Base-by-base conservation (phyloP, 23 tunicate species). In the Ciona savignyi region DNA sequence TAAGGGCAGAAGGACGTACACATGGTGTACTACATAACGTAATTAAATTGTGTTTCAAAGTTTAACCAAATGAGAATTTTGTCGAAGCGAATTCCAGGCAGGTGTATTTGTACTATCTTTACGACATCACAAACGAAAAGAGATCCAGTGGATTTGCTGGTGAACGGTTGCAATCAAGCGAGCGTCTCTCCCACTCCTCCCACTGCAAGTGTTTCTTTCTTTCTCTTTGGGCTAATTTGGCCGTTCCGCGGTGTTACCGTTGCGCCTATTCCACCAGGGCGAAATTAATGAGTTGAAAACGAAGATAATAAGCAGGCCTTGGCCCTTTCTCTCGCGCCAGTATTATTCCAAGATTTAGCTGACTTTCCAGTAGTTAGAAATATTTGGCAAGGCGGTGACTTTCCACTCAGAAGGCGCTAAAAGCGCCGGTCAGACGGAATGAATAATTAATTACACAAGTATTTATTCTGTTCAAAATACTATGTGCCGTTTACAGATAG, bases 141-240 rank as follows among this genome's bases (percentile, higher is more conserved):
- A 42, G 9, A 9, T 42, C 56, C 56, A 9, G 56, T 42, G 56
- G 56, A 42, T 42, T 42, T 15, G 15, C 9, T 15, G 9, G 56
- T 42, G 56, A 42, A 42, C 56, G 56, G 56, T 42, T 42, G 56
- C 56, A 42, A 42, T 42, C 56, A 42, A 42, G 56, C 56, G 56
- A 42, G 56, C 56, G 56, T 42, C 56, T 42, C 56, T 42, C 56
- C 56, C 56, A 42, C 56, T 15, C 56, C 56, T 42, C 56, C 56
- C 15, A 42, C 15, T 42, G 56, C 56, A 42, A 42, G 56, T 42
- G 56, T 42, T 42, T 42, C 56, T 42, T 42, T 42, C 56, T 15
- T 42, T 42, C 56, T 42, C 56, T 15, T n/a, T 42, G 56, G 56
- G 56, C 56, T 42, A 42, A 42, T 42, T 42, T 42, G 15, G 56